Percentiles rank a stretch among this genome's conserved stretches.
Evolutionary conservation across 2,113 vertebrate genomes (phyloP).

Genomic region (Hepsetus odoe): DNA sequence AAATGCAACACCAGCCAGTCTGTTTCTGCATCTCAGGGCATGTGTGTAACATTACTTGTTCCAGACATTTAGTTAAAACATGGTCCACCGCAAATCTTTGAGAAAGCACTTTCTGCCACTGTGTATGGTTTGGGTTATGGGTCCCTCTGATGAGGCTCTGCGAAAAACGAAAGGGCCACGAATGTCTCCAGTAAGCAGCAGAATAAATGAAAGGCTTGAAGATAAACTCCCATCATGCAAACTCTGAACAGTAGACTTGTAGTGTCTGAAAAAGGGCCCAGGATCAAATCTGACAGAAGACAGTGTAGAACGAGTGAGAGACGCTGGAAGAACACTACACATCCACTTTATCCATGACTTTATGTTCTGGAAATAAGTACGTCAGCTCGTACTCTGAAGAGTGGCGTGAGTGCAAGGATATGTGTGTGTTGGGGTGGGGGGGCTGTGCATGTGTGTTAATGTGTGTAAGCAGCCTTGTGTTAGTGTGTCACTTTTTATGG

Average conservation of each 20-base stretch:
- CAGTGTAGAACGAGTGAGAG: not conserved
- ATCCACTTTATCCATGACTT: constrained; percentile 8
- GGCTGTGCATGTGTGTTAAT: not conserved
- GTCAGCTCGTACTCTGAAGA: constrained; percentile 1
- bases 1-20: constrained; percentile 58
- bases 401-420: too few species aligned
- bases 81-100: constrained; percentile 51
- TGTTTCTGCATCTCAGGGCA: constrained; percentile 57
- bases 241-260: not conserved
- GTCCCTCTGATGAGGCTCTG: constrained; percentile 28
- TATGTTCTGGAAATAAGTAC: constrained; percentile 8
- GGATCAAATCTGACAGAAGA: not conserved
- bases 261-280: not conserved
- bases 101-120: constrained; percentile 54
- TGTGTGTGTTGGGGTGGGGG: too few species aligned
- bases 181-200: constrained; percentile 5
- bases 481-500: too few species aligned
- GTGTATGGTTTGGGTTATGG: constrained; percentile 61
- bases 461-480: not conserved
- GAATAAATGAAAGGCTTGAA: constrained; percentile 16
- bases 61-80: constrained; percentile 58
- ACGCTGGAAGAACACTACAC: not conserved
- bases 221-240: not conserved
- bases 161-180: constrained; percentile 13
- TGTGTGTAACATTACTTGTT: constrained; percentile 66